Base-by-base conservation (phyloP, 2,888 invertebrate species). In the Empis stercorea region DNA sequence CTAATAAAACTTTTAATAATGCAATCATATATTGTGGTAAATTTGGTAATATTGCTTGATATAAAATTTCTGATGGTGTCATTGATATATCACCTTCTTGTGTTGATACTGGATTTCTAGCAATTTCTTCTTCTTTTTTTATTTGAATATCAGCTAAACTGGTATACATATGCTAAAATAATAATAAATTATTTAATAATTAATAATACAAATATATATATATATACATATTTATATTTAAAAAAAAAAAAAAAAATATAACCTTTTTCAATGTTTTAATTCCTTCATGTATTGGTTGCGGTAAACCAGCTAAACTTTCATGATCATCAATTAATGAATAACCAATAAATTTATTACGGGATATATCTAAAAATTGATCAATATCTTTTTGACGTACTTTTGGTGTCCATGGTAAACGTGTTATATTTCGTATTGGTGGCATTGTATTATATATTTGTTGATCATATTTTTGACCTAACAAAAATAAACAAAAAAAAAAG, bases 1-100 rank as follows among this genome's bases (percentile, higher is more conserved):
- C 97, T 48, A 99, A 74, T 48, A 99, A 75, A 57, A 99, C 92
- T 74, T 99, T 99, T 44, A 99, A 72, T 46, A 99, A 67, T 17
- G 95, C 93, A 62, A 97, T 97, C 85, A 96, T 93, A 62, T 96
- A 95, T 62, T 97, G 96, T 10, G 96, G 94, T 59, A 99, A 74
- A 71, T 91, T 92, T 2, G 96, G 94, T 54, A 96, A 71, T 76
- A 97, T 88, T n/a, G 88, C 89, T 70, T 84, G 84, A 66, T 96
- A 97, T 44, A 97, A 73, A 49, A 84, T 74, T 75, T 97, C 97
- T 3, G 86, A 80, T 50, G 92, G 84, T 16, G 86, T 91, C 62
- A 83, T 76, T 51, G 81, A 79, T 23, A 91, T 79, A 45, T 85
- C 84, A 37, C 76, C 78, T 66, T 93, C 92, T 44, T 79, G 78